Evolutionary conservation across 2,888 invertebrate genomes (phyloP).

Genomic region (Hypselothyrea guttata): DNA sequence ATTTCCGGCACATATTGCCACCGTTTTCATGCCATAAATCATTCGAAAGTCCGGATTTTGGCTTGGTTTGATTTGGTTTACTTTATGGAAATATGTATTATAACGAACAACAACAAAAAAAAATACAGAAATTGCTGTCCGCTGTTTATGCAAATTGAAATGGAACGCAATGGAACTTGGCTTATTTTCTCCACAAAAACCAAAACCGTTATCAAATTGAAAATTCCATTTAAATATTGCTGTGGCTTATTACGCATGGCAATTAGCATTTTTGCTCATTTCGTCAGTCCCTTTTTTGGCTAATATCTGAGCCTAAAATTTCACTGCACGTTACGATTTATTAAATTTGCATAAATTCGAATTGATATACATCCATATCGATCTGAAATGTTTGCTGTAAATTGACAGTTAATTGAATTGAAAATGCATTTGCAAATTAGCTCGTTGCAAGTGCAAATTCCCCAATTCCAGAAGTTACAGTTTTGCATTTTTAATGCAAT

Average conservation of each 20-base stretch:
- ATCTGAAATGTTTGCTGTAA: constrained; percentile 11
- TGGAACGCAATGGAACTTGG: constrained; percentile 36
- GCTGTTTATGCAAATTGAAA: constrained; percentile 55
- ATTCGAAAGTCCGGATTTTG: constrained; percentile 13
- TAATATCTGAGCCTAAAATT: constrained; percentile 53
- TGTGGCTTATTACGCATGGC: constrained; percentile 45
- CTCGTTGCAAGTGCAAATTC: not conserved
- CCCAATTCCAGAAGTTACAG: constrained; percentile 13
- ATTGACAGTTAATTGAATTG: constrained; percentile 43
- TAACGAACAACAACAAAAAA: too few species aligned
- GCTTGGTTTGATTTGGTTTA: too few species aligned
- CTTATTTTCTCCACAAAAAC: constrained; percentile 31
- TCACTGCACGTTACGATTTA: constrained; percentile 24
- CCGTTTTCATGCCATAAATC: constrained; percentile 59
- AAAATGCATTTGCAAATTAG: constrained; percentile 29
- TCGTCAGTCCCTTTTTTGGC: constrained; percentile 29
- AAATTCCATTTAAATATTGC: constrained; percentile 39
- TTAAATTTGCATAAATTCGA: constrained; percentile 22
- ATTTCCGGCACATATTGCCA: constrained; percentile 65
- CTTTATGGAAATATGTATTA: too few species aligned
- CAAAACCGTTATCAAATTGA: constrained; percentile 27
- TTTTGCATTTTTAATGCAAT: constrained; percentile 68
- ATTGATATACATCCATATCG: constrained; percentile 24
- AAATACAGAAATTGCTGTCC: not conserved
- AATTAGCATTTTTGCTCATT: constrained; percentile 49